A percentile compares a stretch with the other conserved stretches of the same genome.
These are phyloP conservation scores for Euthynnus affinis DNA, from an alignment of 2,797 vertebrate species.

Conservation along the genomic window DNA sequence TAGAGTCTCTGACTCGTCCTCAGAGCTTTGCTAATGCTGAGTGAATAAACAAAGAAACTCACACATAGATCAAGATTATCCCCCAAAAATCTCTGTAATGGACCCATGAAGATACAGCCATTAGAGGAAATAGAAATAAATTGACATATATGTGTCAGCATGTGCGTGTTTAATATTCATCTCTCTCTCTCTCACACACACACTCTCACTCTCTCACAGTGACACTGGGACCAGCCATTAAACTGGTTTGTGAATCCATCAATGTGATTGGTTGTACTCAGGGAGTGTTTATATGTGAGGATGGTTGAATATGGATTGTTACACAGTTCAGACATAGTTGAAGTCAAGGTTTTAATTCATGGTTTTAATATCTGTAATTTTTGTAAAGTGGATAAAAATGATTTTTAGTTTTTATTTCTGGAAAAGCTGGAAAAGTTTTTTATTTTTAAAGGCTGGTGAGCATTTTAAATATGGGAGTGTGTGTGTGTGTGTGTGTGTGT, in stretches of 20 bases:
- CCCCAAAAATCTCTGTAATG: slow-evolving; percentile 50
- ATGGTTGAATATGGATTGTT: neutral
- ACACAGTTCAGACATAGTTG: neutral
- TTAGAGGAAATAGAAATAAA: slow-evolving; percentile 41
- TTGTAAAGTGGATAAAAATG: neutral
- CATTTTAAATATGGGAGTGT: too few relatives aligned
- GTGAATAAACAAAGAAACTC: slow-evolving; percentile 43
- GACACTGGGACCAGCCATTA: neutral
- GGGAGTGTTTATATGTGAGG: neutral
- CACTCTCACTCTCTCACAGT: neutral
- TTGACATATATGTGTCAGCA: slow-evolving; percentile 7
- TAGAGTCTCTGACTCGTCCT: slow-evolving; percentile 57
- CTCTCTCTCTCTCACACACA: slow-evolving; percentile 12
- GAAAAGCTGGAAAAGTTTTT: too few relatives aligned
- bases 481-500: too few relatives aligned
- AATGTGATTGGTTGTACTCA: neutral
- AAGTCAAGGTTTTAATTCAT: neutral
- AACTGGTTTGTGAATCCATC: neutral
- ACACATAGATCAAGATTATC: slow-evolving; percentile 48
- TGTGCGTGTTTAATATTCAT: slow-evolving; percentile 9
- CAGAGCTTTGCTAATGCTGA: slow-evolving; percentile 65
- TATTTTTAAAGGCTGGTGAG: neutral
- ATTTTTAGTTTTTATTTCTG: neutral
- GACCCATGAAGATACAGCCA: slow-evolving; percentile 34
- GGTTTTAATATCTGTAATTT: neutral